phyloP scores from a whole-genome alignment of 2,888 invertebrate species.

The Agrochola macilenta region DNA sequence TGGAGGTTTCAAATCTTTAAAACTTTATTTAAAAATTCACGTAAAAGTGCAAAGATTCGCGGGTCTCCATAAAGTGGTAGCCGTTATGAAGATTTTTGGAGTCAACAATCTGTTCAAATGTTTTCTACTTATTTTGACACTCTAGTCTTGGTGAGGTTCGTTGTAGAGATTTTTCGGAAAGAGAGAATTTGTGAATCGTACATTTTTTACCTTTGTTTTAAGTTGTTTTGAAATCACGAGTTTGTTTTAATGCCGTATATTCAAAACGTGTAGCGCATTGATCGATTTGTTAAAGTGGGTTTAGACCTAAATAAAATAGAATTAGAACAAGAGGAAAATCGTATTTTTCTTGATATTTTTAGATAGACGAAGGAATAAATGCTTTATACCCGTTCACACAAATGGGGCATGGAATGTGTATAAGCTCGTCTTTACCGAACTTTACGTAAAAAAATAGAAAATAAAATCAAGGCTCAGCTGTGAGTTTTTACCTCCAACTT shows the following conservation, averaged over 20 bases:
- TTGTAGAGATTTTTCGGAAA: neutral
- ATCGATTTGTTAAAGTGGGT: neutral
- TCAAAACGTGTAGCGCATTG: neutral
- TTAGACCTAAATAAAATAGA: neutral
- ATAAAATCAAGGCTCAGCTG: neutral
- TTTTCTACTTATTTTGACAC: conserved; percentile 32
- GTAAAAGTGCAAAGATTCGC: conserved; percentile 21
- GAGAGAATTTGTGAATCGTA: neutral
- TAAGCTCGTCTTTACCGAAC: neutral
- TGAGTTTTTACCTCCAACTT: neutral
- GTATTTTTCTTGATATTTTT: neutral
- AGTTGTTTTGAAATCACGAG: neutral
- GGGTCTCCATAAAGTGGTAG: conserved; percentile 28
- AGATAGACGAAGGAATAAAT: neutral
- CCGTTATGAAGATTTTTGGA: conserved; percentile 43
- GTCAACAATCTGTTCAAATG: conserved; percentile 16
- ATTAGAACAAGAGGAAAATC: neutral
- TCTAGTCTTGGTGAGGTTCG: neutral
- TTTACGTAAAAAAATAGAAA: neutral
- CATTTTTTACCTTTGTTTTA: neutral
- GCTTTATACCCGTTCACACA: neutral
- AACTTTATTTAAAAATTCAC: conserved; percentile 29
- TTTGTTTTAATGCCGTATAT: no score
- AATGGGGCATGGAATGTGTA: neutral
- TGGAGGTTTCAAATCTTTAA: conserved; percentile 32